Evolutionary conservation across 2,113 vertebrate genomes (phyloP).

Genomic region (Salminus brasiliensis): DNA sequence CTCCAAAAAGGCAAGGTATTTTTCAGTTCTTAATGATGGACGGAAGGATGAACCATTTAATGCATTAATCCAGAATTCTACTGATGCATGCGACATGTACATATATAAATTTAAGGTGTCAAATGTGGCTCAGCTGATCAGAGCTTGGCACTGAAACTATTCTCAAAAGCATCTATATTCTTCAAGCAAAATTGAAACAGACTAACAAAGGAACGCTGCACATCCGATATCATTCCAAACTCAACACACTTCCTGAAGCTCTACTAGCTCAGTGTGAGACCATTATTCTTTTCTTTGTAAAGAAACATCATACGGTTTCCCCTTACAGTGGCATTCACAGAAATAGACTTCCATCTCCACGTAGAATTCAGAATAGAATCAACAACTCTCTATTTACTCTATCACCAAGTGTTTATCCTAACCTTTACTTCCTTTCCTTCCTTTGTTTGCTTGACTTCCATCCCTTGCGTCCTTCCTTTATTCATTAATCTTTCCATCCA

Average conservation of each 20-base stretch:
- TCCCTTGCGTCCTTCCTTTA: not conserved
- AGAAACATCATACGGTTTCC: not conserved
- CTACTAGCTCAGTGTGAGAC: not conserved
- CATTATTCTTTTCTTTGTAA: not conserved
- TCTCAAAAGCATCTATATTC: too few species aligned
- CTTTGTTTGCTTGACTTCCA: not conserved
- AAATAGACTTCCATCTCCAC: not conserved
- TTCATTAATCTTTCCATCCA: not conserved
- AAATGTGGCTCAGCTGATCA: not conserved
- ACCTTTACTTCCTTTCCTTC: not conserved
- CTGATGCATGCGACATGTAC: too few species aligned
- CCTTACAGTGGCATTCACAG: not conserved
- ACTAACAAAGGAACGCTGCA: too few species aligned
- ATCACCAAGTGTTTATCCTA: not conserved
- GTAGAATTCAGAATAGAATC: not conserved
- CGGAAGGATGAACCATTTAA: too few species aligned
- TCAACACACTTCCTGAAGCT: not conserved
- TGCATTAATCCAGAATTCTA: not conserved
- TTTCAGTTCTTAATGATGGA: too few species aligned
- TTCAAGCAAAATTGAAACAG: too few species aligned
- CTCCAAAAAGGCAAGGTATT: too few species aligned
- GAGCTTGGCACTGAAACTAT: not conserved
- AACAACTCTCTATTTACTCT: not conserved
- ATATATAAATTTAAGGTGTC: not conserved
- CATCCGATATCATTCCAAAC: not conserved